Evolutionary conservation across 2,113 vertebrate species (phyloP), one percentile per base, ranked within the genome.

Genomic region (Monopterus albus): DNA sequence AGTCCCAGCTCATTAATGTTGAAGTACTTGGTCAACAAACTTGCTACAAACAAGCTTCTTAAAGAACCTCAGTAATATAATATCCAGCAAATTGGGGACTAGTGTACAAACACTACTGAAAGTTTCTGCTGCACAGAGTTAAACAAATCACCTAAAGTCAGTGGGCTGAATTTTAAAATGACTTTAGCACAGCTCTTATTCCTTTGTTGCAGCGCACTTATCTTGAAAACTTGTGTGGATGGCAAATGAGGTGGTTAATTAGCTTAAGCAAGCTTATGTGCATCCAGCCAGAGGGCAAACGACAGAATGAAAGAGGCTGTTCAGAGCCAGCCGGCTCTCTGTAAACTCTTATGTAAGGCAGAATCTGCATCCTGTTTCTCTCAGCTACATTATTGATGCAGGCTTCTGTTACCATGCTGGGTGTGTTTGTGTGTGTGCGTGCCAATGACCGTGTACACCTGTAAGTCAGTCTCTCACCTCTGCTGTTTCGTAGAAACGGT

Each of bases 331-430:
- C 68, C 68, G 25, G 69, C 72, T 45, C 69, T 61, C 78, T 79
- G 72, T 78, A 66, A 84, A 82, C 63, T 78, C 81, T 84, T 85
- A 81, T 52, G 71, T 80, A 87, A 86, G 80, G 64, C 70, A 72
- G 62, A 85, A 80, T 66, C 65, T 83, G 65, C 78, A 71, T 81
- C 83, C 74, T 79, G 77, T 87, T 84, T 65, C 86, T 78, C 65
- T 62, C 62, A 28, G 56, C 80, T 88, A 85, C 87, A 85, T 87
- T 86, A 90, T 81, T 85, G 79, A 87, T 89, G 82, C 56, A 20
- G 82, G 77, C 69, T 83, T 87, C 78, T 82, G 73, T 88, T 83
- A 67, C 79, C 75, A 71, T 46, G 25, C 64, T 6, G 49, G 23
- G 75, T 42, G 55, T 35, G 65, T 74, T 31, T 79, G 73, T 74